These are phyloP conservation scores for Trichopoda pennipes DNA, from an alignment of 2,888 invertebrate species.

Conservation along the genomic window DNA sequence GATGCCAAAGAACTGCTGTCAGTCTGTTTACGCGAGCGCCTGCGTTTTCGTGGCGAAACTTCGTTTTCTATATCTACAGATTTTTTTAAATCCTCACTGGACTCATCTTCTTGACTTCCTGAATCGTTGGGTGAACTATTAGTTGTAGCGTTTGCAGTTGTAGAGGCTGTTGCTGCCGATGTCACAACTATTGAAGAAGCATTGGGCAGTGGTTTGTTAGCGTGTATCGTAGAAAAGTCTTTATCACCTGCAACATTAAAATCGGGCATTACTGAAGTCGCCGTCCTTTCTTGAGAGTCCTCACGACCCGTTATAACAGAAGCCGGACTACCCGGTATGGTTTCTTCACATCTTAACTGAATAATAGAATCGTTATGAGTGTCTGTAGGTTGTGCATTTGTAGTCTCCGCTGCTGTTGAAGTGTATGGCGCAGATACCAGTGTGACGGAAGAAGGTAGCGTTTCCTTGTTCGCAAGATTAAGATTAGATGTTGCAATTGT, in stretches of 20 bases:
- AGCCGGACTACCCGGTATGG: conserved; percentile 93
- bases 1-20: conserved; percentile 74
- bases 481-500: neutral
- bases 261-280: conserved; percentile 74
- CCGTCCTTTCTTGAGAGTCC: conserved; percentile 71
- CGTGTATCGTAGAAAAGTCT: conserved; percentile 43
- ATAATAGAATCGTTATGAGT: conserved; percentile 85
- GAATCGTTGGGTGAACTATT: conserved; percentile 79
- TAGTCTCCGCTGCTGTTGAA: conserved; percentile 61
- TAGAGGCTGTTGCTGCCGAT: neutral
- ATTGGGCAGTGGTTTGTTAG: conserved; percentile 29
- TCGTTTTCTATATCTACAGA: conserved; percentile 75
- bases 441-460: conserved; percentile 6
- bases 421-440: neutral
- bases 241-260: conserved; percentile 39
- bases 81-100: conserved; percentile 79
- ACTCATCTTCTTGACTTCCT: conserved; percentile 79
- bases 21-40: conserved; percentile 81
- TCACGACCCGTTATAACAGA: conserved; percentile 82
- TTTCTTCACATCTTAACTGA: conserved; percentile 91
- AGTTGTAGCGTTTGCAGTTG: conserved; percentile 65
- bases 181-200: conserved; percentile 12
- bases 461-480: conserved; percentile 25
- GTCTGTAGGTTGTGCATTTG: conserved; percentile 72
- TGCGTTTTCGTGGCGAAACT: conserved; percentile 81